Conservation (phyloP, 2,113 vertebrate species). For the Plectropomus leopardus region DNA sequence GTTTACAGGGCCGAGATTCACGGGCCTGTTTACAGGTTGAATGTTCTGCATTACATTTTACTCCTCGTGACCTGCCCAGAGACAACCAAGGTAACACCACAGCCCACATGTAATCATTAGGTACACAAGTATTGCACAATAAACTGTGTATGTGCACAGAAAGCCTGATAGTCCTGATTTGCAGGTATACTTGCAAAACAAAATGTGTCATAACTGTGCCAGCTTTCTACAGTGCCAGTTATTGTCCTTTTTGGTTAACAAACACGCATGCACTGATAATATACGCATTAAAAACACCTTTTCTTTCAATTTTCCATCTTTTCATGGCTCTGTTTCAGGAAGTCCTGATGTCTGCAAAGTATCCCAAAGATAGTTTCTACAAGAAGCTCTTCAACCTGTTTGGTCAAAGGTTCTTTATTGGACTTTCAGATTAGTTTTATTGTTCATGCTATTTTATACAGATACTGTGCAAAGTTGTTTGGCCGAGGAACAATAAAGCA, state of each 20-base stretch:
- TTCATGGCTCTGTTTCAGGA: constrained; percentile 67
- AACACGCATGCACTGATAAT: too few relatives aligned
- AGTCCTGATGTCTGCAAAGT: constrained; percentile 84
- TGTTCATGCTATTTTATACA: not conserved
- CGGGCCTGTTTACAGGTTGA: constrained; percentile 75
- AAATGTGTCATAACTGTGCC: too few relatives aligned
- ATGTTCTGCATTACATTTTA: constrained; percentile 55
- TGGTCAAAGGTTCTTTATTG: constrained; percentile 74
- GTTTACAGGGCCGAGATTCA: constrained; percentile 69
- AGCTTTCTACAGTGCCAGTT: not conserved
- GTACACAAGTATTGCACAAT: not conserved
- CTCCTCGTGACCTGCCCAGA: constrained; percentile 74
- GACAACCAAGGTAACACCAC: constrained; percentile 77
- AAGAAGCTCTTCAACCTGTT: constrained; percentile 76
- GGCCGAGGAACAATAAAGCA: not conserved
- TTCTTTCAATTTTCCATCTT: not conserved
- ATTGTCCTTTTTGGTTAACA: not conserved
- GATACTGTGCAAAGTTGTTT: not conserved
- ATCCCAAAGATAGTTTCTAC: constrained; percentile 77
- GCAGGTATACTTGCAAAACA: too few relatives aligned
- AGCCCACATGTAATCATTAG: not conserved
- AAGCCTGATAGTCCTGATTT: too few relatives aligned
- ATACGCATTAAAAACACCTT: not conserved
- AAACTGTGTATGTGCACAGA: too few relatives aligned
- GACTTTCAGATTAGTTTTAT: not conserved